Conservation (phyloP, 2,113 vertebrate genomes). For the Alaudala cheleensis region DNA sequence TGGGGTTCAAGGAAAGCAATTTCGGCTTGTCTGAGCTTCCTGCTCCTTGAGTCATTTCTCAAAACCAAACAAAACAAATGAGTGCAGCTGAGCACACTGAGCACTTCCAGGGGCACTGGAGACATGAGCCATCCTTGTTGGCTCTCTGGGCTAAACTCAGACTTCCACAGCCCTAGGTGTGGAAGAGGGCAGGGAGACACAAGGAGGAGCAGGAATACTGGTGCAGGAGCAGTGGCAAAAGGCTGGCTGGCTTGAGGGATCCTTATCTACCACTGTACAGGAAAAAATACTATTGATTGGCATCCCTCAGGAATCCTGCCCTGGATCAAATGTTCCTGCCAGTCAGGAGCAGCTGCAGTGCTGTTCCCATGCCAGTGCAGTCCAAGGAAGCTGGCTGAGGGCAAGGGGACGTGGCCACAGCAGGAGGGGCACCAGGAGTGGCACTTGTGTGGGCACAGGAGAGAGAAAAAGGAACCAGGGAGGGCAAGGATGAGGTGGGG, state of each 20-base stretch:
- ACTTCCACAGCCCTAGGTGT: fast-evolving
- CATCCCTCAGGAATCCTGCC: background rate
- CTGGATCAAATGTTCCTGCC: background rate
- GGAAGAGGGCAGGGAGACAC: background rate
- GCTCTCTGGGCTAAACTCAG: background rate
- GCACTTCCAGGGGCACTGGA: background rate
- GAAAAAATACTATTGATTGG: background rate
- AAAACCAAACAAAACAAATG: background rate
- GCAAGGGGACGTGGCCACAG: background rate
- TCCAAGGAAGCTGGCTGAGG: fast-evolving
- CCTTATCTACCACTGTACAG: background rate
- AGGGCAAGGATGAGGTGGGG: background rate
- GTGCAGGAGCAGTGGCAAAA: background rate
- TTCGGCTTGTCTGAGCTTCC: background rate
- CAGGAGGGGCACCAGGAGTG: fast-evolving
- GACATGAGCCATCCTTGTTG: background rate
- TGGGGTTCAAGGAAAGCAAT: background rate
- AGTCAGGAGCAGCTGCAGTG: background rate
- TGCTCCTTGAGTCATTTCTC: background rate
- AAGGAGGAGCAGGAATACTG: background rate
- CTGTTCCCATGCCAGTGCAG: background rate
- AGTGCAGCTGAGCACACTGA: background rate
- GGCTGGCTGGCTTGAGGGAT: background rate
- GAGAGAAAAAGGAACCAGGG: background rate
- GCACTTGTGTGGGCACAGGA: background rate